Percentiles rank a stretch among this genome's conserved stretches.
phyloP scores from a whole-genome alignment of 2,113 vertebrate genomes.

The Talpa occidentalis region DNA sequence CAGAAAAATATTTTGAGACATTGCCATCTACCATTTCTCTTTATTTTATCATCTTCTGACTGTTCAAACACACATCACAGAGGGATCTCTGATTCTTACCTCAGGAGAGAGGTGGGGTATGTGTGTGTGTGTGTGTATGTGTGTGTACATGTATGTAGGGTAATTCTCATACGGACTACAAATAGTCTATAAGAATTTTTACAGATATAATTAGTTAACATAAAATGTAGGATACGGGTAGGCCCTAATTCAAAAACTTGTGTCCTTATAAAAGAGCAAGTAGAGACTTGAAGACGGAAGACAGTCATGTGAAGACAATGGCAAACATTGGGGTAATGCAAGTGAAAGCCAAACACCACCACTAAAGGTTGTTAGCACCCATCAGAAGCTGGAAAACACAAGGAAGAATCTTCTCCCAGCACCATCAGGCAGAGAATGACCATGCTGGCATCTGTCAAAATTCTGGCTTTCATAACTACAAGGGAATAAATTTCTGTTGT shows the following conservation, averaged over 20 bases:
- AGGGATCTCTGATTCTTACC: neutral
- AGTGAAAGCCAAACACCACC: neutral
- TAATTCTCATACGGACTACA: neutral
- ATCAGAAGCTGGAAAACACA: neutral
- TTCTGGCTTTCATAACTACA: neutral
- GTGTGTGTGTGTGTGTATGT: neutral
- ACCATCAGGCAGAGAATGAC: neutral
- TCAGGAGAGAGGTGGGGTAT: neutral
- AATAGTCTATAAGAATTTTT: neutral
- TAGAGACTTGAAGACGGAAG: neutral
- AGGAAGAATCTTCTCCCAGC: neutral
- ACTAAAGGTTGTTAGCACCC: neutral
- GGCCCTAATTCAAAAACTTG: neutral
- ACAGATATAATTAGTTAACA: neutral
- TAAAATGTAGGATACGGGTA: neutral
- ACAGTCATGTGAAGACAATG: neutral
- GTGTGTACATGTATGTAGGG: neutral
- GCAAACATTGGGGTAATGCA: neutral
- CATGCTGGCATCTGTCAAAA: neutral
- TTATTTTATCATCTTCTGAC: neutral
- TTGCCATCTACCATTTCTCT: constrained; percentile 3
- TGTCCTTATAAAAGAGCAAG: neutral
- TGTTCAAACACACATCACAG: neutral
- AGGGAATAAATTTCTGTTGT: neutral
- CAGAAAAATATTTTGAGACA: constrained; percentile 27